Base-by-base conservation (phyloP, 2,113 vertebrate species). In the Chunga burmeisteri region DNA sequence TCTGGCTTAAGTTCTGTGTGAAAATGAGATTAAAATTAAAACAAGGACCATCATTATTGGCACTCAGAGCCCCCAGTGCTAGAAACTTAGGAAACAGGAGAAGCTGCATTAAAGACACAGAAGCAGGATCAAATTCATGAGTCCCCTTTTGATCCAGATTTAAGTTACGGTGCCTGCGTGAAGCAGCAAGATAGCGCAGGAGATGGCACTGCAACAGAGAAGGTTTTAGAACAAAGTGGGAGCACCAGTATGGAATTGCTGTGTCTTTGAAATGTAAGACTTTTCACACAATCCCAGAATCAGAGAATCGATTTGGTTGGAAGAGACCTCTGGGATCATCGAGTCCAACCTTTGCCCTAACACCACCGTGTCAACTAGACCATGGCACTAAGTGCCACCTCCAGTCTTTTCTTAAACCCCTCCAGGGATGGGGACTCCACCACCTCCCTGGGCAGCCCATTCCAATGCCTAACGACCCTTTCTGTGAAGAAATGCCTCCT, bases 21-120 rank as follows among this genome's bases (percentile, higher is more conserved):
- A 93, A 94, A 85, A 97, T 36, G 42, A 86, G 93, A 85, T 87
- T 77, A 85, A 32, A 81, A 59, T 71, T 67, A 86, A 86, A 94
- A 65, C 42, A 70, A 82, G 42, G 50, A 30, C 13, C 44, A 38
- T 72, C 36, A 7, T 23, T 73, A 49, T 14, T 50, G 70, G 78
- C 34, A 68, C 32, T 56, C 15, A 2, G 66, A 80, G 38, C 20
- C 16, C 10, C 10, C 11, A 3, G 6, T 20, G 27, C 56, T 14
- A 87, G 62, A 30, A 81, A 85, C 13, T n/a, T 32, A n/a, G n/a
- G 30, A 84, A 66, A n/a, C 3, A 52, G 50, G 25, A 73, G 34
- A 55, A 84, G 16, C 21, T 74, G 55, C 50, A 23, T 49, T 20
- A 32, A 59, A 56, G 34, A 55, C 47, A 42, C 13, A 72, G 72